Evolutionary conservation across 2,888 invertebrate species (phyloP).

Genomic region (Cataglyphis cursor): DNA sequence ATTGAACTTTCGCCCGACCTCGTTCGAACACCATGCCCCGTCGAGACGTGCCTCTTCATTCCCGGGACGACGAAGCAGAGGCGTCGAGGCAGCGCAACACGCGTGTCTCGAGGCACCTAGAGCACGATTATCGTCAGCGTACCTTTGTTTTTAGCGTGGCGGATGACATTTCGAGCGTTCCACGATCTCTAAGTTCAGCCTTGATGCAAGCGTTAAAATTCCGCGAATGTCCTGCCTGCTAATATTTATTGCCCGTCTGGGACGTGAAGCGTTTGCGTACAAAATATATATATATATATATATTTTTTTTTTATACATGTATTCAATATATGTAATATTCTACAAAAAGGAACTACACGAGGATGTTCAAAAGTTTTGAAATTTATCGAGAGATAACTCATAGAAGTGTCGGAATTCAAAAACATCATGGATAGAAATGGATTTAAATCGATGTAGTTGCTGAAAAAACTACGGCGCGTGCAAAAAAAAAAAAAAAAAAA

Average conservation of each 20-base stretch:
- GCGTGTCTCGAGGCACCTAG: conserved; percentile 51
- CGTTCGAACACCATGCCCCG: conserved; percentile 62
- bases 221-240: conserved; percentile 8
- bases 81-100: conserved; percentile 56
- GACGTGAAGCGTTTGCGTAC: not conserved
- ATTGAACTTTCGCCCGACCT: conserved; percentile 79
- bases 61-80: conserved; percentile 54
- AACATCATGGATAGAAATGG: not conserved
- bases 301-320: not conserved
- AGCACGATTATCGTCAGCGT: conserved; percentile 31
- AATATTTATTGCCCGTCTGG: conserved; percentile 32
- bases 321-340: not conserved
- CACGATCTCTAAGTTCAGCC: conserved; percentile 55
- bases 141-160: conserved; percentile 70
- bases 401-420: not conserved
- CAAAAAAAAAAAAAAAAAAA: not conserved
- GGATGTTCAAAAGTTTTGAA: not conserved
- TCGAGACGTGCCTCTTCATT: conserved; percentile 56
- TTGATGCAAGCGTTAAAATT: conserved; percentile 68
- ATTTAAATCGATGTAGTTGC: conserved; percentile 23
- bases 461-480: not conserved
- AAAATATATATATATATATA: not conserved
- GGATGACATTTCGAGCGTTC: conserved; percentile 71
- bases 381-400: conserved; percentile 25
- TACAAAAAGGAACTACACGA: not conserved